phyloP scores from a whole-genome alignment of 2,797 vertebrate species.

The Neomorphus geoffroyi region DNA sequence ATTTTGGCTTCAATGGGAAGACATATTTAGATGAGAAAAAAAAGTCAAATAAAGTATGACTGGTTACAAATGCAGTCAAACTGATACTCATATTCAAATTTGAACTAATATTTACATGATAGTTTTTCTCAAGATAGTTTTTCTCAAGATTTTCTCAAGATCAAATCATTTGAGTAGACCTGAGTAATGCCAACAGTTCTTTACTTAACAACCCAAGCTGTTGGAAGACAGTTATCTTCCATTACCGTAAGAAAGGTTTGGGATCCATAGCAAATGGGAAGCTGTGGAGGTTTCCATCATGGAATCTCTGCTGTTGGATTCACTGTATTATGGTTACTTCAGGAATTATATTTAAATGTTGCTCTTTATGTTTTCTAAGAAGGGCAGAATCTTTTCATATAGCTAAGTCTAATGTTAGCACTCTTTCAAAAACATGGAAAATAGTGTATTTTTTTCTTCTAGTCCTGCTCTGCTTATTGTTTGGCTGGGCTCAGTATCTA shows the following conservation, averaged over 20 bases:
- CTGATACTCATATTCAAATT: not conserved
- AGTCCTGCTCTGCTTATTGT: not conserved
- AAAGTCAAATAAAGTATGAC: not conserved
- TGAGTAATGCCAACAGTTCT: not conserved
- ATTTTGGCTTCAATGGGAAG: conserved; percentile 41
- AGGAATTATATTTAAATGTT: not conserved
- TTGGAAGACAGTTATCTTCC: not conserved
- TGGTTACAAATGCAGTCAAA: conserved; percentile 8
- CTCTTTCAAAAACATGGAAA: not conserved
- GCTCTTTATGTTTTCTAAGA: not conserved
- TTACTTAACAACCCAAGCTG: not conserved
- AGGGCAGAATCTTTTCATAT: not conserved
- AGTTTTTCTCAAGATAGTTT: not conserved
- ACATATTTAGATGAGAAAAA: conserved; percentile 47
- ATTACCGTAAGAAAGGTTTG: not conserved
- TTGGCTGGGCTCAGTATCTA: not conserved
- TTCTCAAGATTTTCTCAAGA: not conserved
- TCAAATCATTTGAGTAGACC: not conserved
- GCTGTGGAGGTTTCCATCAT: not conserved
- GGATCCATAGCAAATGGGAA: not conserved
- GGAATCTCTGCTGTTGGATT: not conserved
- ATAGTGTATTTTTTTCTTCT: not conserved
- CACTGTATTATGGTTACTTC: not conserved
- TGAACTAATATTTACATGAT: not conserved
- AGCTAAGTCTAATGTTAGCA: not conserved